Conservation (phyloP, 2,113 vertebrate species). For the Saguinus imperator region DNA sequence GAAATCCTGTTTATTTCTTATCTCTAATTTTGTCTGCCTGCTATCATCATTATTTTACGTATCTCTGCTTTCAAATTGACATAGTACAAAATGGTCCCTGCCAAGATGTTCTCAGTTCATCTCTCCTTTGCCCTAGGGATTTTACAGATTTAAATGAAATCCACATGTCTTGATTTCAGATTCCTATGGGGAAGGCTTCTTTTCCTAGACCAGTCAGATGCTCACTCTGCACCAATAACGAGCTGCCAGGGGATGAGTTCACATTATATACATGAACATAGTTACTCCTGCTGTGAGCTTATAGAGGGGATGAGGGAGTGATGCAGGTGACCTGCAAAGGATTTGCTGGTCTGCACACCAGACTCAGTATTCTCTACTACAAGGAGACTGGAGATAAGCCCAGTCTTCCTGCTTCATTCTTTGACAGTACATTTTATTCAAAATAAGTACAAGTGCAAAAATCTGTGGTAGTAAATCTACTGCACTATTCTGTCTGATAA, state of each 20-base stretch:
- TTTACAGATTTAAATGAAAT: not conserved
- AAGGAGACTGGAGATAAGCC: not conserved
- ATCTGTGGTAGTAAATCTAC: not conserved
- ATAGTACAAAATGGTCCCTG: not conserved
- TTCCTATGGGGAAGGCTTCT: not conserved
- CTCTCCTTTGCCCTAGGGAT: not conserved
- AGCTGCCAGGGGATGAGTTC: not conserved
- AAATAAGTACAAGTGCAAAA: not conserved
- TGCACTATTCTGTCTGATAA: not conserved
- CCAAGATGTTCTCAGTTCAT: not conserved
- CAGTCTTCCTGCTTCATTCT: rapidly evolving
- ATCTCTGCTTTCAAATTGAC: not conserved
- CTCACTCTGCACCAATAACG: not conserved
- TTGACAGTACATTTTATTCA: not conserved
- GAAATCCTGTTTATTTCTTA: not conserved
- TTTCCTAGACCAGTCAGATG: not conserved
- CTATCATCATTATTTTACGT: not conserved
- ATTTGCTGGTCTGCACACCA: not conserved
- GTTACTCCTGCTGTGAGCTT: not conserved
- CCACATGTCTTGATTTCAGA: not conserved
- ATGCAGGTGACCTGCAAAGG: not conserved
- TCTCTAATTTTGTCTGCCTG: not conserved
- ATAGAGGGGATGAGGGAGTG: not conserved
- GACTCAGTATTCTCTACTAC: not conserved
- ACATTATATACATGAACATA: not conserved